These are phyloP conservation scores for Watsonalla cultraria DNA, from an alignment of 2,888 invertebrate genomes.

Conservation along the genomic window DNA sequence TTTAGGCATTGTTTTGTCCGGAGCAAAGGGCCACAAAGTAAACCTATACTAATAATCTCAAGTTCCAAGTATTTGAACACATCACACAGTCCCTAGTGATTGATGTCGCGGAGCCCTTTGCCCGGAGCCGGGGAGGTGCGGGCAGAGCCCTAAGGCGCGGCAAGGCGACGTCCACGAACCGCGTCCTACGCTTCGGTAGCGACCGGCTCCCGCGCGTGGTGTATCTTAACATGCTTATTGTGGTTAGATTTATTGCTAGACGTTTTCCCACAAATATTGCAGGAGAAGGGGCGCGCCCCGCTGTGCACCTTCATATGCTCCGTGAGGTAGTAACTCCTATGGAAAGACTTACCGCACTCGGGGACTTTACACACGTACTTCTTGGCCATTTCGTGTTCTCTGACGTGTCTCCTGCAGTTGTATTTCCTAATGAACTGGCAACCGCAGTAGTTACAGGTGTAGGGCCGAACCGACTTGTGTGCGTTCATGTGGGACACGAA, in stretches of 20 bases:
- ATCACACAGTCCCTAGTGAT: neutral
- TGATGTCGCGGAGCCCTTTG: neutral
- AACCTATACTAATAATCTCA: neutral
- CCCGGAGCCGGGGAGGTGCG: neutral
- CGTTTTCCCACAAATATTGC: slow-evolving; percentile 93
- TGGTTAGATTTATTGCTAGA: slow-evolving; percentile 94
- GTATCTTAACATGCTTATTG: slow-evolving; percentile 93
- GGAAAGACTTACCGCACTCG: slow-evolving; percentile 90
- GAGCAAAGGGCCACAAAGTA: neutral
- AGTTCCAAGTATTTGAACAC: neutral
- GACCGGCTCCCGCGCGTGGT: slow-evolving; percentile 92
- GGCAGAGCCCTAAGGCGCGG: neutral
- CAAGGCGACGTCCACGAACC: neutral
- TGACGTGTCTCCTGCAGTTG: slow-evolving; percentile 90
- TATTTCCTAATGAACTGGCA: slow-evolving; percentile 93
- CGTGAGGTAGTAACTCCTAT: slow-evolving; percentile 91
- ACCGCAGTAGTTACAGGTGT: slow-evolving; percentile 93
- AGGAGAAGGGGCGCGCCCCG: slow-evolving; percentile 88
- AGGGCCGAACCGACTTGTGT: slow-evolving; percentile 89
- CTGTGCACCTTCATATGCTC: slow-evolving; percentile 93
- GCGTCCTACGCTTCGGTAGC: slow-evolving; percentile 85
- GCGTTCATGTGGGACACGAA: slow-evolving; percentile 91
- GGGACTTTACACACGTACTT: slow-evolving; percentile 85
- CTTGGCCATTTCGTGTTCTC: slow-evolving; percentile 89
- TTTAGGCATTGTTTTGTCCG: too few species aligned